Conservation (phyloP, 2,113 vertebrate genomes). For the Paedocypris sp. region DNA sequence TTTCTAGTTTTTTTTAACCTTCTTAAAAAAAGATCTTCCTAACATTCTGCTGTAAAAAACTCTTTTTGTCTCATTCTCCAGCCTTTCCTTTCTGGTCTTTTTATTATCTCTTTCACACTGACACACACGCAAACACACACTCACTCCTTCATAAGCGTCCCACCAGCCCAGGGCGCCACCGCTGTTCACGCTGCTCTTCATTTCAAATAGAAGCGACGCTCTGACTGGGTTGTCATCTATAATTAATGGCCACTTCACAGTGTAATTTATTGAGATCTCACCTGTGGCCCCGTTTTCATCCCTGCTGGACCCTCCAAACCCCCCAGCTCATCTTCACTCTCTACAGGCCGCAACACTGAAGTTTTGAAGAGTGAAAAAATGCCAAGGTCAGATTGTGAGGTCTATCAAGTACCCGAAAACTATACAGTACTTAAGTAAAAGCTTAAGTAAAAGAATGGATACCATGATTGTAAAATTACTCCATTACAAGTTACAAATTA, state of each 20-base stretch:
- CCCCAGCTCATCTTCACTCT: slow-evolving; percentile 34
- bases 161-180: slow-evolving; percentile 51
- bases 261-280: slow-evolving; percentile 81
- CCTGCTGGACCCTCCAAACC: slow-evolving; percentile 39
- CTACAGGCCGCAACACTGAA: too few species aligned
- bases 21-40: too few species aligned
- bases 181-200: slow-evolving; percentile 60
- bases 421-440: too few species aligned
- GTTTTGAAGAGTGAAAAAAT: too few species aligned
- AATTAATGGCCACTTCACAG: slow-evolving; percentile 73
- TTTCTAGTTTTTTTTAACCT: too few species aligned
- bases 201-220: slow-evolving; percentile 77
- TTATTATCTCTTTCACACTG: slow-evolving; percentile 8
- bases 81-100: too few species aligned
- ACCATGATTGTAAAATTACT: too few species aligned
- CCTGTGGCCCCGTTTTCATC: slow-evolving; percentile 65
- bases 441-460: too few species aligned
- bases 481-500: too few species aligned
- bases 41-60: too few species aligned
- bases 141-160: slow-evolving; percentile 35
- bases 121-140: slow-evolving; percentile 15
- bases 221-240: slow-evolving; percentile 75
- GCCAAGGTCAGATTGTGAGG: too few species aligned
- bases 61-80: slow-evolving; percentile 22
- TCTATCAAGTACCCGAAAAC: too few species aligned